Base-by-base conservation (phyloP, 2,797 vertebrate genomes). In the Melanotaenia parkinsoni region DNA sequence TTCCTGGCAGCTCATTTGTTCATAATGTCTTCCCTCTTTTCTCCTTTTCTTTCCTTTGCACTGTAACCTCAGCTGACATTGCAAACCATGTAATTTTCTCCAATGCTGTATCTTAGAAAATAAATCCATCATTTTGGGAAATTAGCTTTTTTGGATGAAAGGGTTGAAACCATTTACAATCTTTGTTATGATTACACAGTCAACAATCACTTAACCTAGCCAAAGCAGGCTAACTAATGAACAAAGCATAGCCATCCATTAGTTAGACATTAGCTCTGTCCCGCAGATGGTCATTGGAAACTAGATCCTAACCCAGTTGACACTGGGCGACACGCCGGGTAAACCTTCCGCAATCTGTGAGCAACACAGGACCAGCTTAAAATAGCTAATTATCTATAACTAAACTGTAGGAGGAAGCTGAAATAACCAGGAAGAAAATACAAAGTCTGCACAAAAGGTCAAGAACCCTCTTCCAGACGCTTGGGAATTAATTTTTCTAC, bases 1-100 rank as follows among this genome's bases (percentile, higher is more conserved):
- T 85, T 33, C 1, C 59, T 79, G 79, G 84, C 88, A 81, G 85
- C 80, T 85, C 79, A 85, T 86, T 86, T 87, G 82, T 87, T 78
- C 70, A 37, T 72, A 79, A 63, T 82, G 58, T 72, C 66, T 67
- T 71, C 77, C 45, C 70, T 76, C n/a, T 26, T 72, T 63, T 77
- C 35, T 63, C 40, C 43, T 67, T 56, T 37, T 10, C 59, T 65
- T 40, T 61, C 24, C 58, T 72, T 30, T 58, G 63, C 0, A 6
- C 37, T 38, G 43, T 58, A 38, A 12, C 38, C 45, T 10, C 22
- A 26, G 16, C 18, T 22, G 16, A 57, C 5, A 12, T 4, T 43
- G 8, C 37, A 24, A 40, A 50, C 14, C n/a, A 6, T 18, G 18
- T 28, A 8, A n/a, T 43, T 30, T 33, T 24, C 7, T 5, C 32